phyloP scores from a whole-genome alignment of 2,888 invertebrate genomes.

The Harmothoe impar region DNA sequence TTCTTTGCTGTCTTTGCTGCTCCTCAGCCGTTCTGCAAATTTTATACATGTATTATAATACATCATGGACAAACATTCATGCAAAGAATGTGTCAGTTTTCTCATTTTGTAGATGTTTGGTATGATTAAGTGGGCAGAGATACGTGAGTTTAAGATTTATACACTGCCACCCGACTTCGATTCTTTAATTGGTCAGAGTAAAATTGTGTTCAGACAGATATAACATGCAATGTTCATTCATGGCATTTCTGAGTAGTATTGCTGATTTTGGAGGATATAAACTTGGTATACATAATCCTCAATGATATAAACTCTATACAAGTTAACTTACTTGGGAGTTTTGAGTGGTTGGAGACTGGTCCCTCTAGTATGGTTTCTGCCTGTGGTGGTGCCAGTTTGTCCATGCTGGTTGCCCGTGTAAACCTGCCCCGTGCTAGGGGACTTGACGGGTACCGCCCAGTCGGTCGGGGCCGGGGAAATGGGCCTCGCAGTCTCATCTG shows the following conservation, averaged over 20 bases:
- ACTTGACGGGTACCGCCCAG: neutral
- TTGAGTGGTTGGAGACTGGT: neutral
- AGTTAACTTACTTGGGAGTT: neutral
- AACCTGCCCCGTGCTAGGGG: neutral
- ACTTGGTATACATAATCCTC: no score
- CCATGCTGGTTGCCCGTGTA: neutral
- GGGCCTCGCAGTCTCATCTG: neutral
- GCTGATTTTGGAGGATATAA: no score
- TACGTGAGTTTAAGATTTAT: neutral
- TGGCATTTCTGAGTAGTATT: no score
- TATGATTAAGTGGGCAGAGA: neutral
- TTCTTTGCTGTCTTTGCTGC: slow-evolving; percentile 37
- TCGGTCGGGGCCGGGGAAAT: neutral
- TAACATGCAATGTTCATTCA: no score
- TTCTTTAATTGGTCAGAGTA: no score
- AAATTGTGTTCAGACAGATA: no score
- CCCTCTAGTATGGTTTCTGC: neutral
- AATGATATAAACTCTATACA: no score
- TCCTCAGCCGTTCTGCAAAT: neutral
- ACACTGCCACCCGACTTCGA: neutral
- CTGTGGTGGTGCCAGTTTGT: neutral
- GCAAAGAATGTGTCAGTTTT: neutral
- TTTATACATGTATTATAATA: neutral
- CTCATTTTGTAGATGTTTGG: neutral
- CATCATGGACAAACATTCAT: neutral